Conservation (phyloP, 2,888 invertebrate species). For the Teleiodes luculella region DNA sequence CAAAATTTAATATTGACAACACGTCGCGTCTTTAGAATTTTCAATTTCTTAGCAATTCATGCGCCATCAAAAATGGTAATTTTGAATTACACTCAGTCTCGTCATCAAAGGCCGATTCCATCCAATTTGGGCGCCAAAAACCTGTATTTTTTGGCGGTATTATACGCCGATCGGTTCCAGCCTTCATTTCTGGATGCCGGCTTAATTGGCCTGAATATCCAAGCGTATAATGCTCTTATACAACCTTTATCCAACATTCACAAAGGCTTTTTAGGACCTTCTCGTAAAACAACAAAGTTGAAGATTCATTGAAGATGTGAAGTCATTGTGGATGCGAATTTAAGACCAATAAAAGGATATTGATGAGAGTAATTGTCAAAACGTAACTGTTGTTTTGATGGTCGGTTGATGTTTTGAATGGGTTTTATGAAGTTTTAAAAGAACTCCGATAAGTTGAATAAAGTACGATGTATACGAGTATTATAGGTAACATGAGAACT, state of each 20-base stretch:
- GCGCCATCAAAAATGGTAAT: slow-evolving; percentile 7
- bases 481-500: too few species aligned
- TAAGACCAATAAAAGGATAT: slow-evolving; percentile 13
- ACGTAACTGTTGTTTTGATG: slow-evolving; percentile 32
- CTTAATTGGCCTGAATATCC: slow-evolving; percentile 51
- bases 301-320: slow-evolving; percentile 1
- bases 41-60: slow-evolving; percentile 1
- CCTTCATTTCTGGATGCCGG: slow-evolving; percentile 42
- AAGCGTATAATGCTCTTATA: slow-evolving; percentile 36
- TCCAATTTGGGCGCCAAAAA: slow-evolving; percentile 14
- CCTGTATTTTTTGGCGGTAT: slow-evolving; percentile 15
- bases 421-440: slow-evolving; percentile 1
- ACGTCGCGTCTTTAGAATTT: neutral
- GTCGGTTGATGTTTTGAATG: slow-evolving; percentile 25
- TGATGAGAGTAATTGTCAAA: slow-evolving; percentile 33
- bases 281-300: slow-evolving; percentile 4
- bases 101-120: slow-evolving; percentile 14
- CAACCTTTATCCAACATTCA: neutral
- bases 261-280: neutral
- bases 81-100: slow-evolving; percentile 10
- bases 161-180: slow-evolving; percentile 46
- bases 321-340: neutral
- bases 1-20: neutral
- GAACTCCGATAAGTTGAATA: neutral
- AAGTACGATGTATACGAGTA: too few species aligned